These are phyloP conservation scores for Struthidea cinerea DNA, from an alignment of 2,113 vertebrate species.

Conservation along the genomic window DNA sequence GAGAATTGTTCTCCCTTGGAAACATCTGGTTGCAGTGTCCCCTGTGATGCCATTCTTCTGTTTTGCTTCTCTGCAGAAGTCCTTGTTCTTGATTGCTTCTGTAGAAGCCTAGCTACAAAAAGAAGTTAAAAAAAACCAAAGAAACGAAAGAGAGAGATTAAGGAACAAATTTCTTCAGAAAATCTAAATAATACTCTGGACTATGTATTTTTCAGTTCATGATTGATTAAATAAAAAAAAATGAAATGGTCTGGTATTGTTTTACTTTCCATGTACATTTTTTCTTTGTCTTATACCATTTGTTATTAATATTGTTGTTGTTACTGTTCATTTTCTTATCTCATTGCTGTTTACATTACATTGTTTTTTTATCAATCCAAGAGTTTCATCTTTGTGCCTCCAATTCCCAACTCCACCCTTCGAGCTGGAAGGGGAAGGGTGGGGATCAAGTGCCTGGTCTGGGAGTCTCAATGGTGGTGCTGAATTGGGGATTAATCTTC, in stretches of 20 bases:
- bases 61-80: not conserved
- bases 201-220: not conserved
- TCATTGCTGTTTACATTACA: not conserved
- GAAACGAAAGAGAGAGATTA: not conserved
- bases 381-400: not conserved
- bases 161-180: not conserved
- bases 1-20: not conserved
- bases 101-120: not conserved
- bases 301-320: not conserved
- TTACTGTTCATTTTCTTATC: not conserved
- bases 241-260: rapidly evolving
- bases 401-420: not conserved
- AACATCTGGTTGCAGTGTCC: not conserved
- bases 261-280: not conserved
- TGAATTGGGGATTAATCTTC: not conserved
- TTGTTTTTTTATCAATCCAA: not conserved
- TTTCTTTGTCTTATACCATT: not conserved
- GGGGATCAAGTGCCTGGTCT: rapidly evolving
- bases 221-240: not conserved
- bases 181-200: not conserved
- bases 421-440: not conserved
- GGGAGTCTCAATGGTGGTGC: rapidly evolving
- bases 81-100: not conserved
- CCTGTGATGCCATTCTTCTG: not conserved
- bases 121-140: rapidly evolving